Evolutionary conservation across 1,140 invertebrate species (phyloP).

Genomic region (Aphaenogaster floridana): DNA sequence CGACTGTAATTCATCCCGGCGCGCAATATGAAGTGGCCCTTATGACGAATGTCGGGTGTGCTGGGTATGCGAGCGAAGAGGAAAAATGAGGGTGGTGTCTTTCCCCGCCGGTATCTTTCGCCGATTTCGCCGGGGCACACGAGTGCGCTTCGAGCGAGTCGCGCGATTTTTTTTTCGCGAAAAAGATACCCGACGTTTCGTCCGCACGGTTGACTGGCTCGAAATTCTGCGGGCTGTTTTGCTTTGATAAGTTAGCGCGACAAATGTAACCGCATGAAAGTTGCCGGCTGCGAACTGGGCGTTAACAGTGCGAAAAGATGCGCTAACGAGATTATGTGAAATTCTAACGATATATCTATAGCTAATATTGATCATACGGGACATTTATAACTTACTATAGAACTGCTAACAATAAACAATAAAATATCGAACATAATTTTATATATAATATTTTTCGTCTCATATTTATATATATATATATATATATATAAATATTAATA

Average conservation of each 20-base stretch:
- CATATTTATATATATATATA: no score
- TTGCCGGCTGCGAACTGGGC: background rate
- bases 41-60: conserved; percentile 64
- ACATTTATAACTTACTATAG: background rate
- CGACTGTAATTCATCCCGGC: conserved; percentile 68
- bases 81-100: conserved; percentile 63
- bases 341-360: background rate
- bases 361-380: background rate
- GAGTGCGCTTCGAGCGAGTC: conserved; percentile 19
- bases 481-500: no score
- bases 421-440: background rate
- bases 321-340: background rate
- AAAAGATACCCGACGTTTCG: conserved; percentile 43
- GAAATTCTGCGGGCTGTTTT: conserved; percentile 50
- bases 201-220: conserved; percentile 8
- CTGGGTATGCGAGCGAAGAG: conserved; percentile 38
- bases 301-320: background rate
- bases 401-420: background rate
- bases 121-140: conserved; percentile 19
- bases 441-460: background rate
- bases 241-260: conserved; percentile 34
- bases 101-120: conserved; percentile 35
- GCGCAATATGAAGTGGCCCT: conserved; percentile 66
- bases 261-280: conserved; percentile 6
- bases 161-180: background rate